These are phyloP conservation scores for Phthorimaea operculella DNA, from an alignment of 1,140 invertebrate genomes.

Conservation along the genomic window DNA sequence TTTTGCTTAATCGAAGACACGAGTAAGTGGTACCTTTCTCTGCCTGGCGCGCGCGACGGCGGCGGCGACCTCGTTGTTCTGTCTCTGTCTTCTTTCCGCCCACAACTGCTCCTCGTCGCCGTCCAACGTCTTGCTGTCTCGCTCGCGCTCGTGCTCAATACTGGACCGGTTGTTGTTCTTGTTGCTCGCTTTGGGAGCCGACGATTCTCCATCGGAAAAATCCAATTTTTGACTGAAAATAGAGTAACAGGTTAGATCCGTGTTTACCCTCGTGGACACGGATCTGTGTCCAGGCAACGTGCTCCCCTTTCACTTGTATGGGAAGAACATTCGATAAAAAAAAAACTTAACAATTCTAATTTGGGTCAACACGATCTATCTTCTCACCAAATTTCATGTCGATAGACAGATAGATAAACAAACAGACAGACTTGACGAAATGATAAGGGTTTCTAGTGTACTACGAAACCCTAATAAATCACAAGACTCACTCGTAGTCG, in stretches of 20 bases:
- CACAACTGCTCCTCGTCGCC: conserved; percentile 81
- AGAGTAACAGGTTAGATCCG: conserved; percentile 15
- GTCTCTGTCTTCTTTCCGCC: conserved; percentile 73
- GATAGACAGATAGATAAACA: too few species aligned
- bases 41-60: conserved; percentile 81
- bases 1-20: too few species aligned
- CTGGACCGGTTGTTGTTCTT: conserved; percentile 48
- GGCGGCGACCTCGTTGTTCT: conserved; percentile 74
- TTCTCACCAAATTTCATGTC: too few species aligned
- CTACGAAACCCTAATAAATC: too few species aligned
- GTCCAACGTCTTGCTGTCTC: conserved; percentile 49
- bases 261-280: too few species aligned
- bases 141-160: conserved; percentile 45
- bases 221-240: conserved; percentile 84
- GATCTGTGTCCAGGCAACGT: too few species aligned
- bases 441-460: too few species aligned
- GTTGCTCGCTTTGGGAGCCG: conserved; percentile 47
- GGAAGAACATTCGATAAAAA: too few species aligned
- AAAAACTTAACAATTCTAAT: too few species aligned
- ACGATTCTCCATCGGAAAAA: conserved; percentile 91
- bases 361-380: too few species aligned
- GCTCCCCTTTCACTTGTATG: too few species aligned
- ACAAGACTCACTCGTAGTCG: conserved; percentile 96
- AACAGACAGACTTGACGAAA: too few species aligned
- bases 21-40: conserved; percentile 71